Base-by-base conservation (phyloP, 2,888 invertebrate genomes). In the Synanthedon vespiformis region DNA sequence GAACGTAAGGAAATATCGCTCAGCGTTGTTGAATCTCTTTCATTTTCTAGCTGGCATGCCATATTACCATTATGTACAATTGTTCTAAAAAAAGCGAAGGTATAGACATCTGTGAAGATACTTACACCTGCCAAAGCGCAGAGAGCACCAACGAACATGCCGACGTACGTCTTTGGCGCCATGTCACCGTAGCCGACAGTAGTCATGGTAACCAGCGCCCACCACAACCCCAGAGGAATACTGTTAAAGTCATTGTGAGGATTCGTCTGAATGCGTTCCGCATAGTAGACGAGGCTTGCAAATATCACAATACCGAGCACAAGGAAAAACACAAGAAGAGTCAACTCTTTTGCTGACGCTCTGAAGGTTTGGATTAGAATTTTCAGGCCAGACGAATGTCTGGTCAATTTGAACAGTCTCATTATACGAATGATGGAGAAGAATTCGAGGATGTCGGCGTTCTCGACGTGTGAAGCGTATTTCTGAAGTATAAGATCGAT, bases 181-280 rank as follows among this genome's bases (percentile, higher is more conserved):
- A 98, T 98, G 84, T 98, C 98, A 55, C 98, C 98, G 80, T 98
- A 99, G 49, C 98, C 98, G 55, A 98, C 98, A 0, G 97, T 97
- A 63, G 98, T 99, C 98, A 99, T 98, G 62, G 98, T 98, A 62
- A 98, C 98, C 84, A 98, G 91, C 49, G 98, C 98, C 98, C 98
- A 99, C 98, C 98, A 98, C 61, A 98, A 88, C 49, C 98, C 98
- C 68, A 97, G 89, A 49, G 98, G 98, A 89, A 99, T 99, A 84
- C 97, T 97, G 80, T 97, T 96, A 89, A 99, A 99, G 88, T 98
- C 97, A 87, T 98, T 98, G 79, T 96, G 93, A 57, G 96, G 96
- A 88, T 96, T 96, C 61, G 94, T 95, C 83, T 96, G 95, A 72
- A 98, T 97, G 71, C 98, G 90, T 86, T 99, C 99, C 57, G 98